Evolutionary conservation across 2,113 vertebrate genomes (phyloP).

Genomic region (Pygoscelis antarcticus): DNA sequence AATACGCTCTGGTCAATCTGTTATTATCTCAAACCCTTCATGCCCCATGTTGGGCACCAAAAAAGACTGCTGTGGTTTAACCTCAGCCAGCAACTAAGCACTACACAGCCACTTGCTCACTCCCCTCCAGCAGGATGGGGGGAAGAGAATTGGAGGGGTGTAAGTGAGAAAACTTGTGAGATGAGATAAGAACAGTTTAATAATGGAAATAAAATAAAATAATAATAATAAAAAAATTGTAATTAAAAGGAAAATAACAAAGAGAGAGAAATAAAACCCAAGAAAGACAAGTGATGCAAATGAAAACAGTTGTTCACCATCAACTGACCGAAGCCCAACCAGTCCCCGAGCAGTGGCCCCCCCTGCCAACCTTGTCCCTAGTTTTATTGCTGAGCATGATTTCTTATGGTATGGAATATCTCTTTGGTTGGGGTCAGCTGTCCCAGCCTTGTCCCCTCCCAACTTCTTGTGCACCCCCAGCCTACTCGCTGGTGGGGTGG

Average conservation of each 20-base stretch:
- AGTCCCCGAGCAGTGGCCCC: neutral
- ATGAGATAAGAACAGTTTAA: neutral
- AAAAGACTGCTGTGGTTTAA: too few species aligned
- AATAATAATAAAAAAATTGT: neutral
- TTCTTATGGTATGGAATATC: neutral
- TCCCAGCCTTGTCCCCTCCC: neutral
- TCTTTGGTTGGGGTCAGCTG: neutral
- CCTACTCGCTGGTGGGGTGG: neutral
- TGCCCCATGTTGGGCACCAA: too few species aligned
- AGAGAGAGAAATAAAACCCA: neutral
- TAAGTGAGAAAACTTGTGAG: neutral
- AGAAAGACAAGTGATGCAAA: neutral
- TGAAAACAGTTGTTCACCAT: neutral
- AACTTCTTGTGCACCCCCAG: neutral
- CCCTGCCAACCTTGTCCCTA: neutral
- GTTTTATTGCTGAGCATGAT: neutral
- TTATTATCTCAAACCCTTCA: too few species aligned
- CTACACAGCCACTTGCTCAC: too few species aligned
- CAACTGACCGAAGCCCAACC: neutral
- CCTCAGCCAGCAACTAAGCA: too few species aligned
- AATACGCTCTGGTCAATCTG: too few species aligned
- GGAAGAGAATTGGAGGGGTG: too few species aligned
- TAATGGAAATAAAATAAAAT: neutral
- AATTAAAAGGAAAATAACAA: neutral
- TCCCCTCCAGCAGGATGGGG: too few species aligned